Conservation (phyloP, 2,113 vertebrate species). For the Gadus macrocephalus region DNA sequence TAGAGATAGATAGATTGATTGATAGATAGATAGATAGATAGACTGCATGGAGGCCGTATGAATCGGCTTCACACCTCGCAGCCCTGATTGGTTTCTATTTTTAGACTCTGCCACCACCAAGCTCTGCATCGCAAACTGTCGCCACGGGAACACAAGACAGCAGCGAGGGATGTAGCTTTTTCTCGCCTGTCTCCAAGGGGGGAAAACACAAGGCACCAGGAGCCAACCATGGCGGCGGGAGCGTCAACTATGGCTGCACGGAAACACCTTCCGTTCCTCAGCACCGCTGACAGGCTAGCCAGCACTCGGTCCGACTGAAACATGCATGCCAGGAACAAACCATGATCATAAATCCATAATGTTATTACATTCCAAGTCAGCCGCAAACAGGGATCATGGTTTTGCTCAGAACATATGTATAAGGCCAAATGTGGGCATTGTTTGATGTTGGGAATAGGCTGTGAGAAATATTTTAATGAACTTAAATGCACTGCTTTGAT, state of each 20-base stretch:
- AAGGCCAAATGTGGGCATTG: no score
- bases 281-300: constrained; percentile 22
- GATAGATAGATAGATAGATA: constrained; percentile 57
- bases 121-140: constrained; percentile 74
- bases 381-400: constrained; percentile 24
- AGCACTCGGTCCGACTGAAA: constrained; percentile 41
- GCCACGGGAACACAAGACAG: constrained; percentile 69
- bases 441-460: background rate
- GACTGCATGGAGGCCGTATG: constrained; percentile 65
- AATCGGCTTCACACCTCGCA: constrained; percentile 74
- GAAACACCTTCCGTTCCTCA: constrained; percentile 54
- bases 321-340: constrained; percentile 37
- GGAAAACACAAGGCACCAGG: constrained; percentile 52
- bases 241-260: constrained; percentile 19
- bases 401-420: constrained; percentile 30
- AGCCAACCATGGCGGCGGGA: constrained; percentile 39
- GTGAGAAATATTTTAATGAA: background rate
- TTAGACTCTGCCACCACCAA: constrained; percentile 69
- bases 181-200: constrained; percentile 50
- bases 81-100: constrained; percentile 82
- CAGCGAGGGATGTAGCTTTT: constrained; percentile 58
- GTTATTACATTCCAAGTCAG: constrained; percentile 40
- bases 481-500: background rate
- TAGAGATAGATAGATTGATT: constrained; percentile 61
- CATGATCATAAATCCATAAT: constrained; percentile 58